Conservation (phyloP, 1,140 invertebrate genomes). For the Lordiphosa stackelbergi region DNA sequence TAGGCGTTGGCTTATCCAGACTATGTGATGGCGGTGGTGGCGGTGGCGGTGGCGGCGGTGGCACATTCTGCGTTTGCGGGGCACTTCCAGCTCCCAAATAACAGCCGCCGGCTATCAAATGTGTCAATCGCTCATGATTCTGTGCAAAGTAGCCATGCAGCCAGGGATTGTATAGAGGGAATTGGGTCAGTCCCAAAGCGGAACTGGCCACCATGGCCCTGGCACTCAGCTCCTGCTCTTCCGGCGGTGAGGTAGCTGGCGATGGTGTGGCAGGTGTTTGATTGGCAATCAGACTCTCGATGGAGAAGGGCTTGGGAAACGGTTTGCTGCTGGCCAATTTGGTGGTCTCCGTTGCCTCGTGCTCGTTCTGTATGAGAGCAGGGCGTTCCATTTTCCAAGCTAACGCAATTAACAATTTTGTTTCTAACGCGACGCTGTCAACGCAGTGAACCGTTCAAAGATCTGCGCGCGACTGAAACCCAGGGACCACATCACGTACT, state of each 20-base stretch:
- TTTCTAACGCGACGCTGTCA: conserved; percentile 24
- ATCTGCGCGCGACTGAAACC: conserved; percentile 61
- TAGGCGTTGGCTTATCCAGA: conserved; percentile 45
- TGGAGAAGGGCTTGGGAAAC: conserved; percentile 73
- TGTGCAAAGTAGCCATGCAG: conserved; percentile 73
- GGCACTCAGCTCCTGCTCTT: conserved; percentile 55
- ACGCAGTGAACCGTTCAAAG: conserved; percentile 76
- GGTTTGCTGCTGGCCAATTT: conserved; percentile 56
- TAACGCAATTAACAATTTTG: neutral
- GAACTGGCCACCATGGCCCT: conserved; percentile 65
- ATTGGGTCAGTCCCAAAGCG: conserved; percentile 65
- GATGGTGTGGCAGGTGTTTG: conserved; percentile 45
- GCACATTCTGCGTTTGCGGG: conserved; percentile 7
- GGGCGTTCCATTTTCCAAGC: conserved; percentile 40
- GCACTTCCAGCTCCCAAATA: conserved; percentile 41
- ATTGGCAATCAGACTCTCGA: conserved; percentile 73
- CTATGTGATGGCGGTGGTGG: conserved; percentile 20
- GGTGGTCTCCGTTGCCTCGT: conserved; percentile 27
- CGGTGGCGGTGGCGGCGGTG: conserved; percentile 17
- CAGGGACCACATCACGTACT: conserved; percentile 50
- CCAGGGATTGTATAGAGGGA: conserved; percentile 76
- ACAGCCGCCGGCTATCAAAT: conserved; percentile 65
- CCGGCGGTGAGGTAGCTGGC: conserved; percentile 19
- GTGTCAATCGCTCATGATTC: conserved; percentile 68
- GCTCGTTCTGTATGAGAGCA: conserved; percentile 36